Base-by-base conservation (phyloP, 2,888 invertebrate species). In the Diarsia dahlii region DNA sequence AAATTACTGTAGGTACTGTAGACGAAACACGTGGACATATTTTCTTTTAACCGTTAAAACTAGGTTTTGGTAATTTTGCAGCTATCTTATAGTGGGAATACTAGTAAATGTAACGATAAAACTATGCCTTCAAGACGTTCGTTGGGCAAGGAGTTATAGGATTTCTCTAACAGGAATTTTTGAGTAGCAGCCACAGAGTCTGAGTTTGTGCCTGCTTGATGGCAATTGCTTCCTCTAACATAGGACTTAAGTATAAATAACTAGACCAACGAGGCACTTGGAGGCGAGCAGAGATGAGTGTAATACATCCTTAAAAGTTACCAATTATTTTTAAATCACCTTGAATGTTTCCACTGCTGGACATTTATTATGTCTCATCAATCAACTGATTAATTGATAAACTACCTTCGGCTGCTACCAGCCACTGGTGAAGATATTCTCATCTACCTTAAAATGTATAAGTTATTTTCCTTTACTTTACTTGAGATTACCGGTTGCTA, bases 11-110 rank as follows among this genome's bases (percentile, higher is more conserved):
- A 39, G 39, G 6, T 70, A 23, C 6, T 52, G 20, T 54, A 60
- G 45, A 46, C 3, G 58, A 20, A 23, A 67, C 34, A 67, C 52
- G 68, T 48, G 15, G 15, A 28, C 15, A 9, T 15, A 48, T 56
- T 78, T 15, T 78, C 34, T 76, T 54, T 28, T 34, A 77, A 58
- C 1, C 58, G 34, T 34, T 34, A 60, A 28, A 28, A 52, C 56
- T 0, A 15, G 28, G 45, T 56, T 39, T 45, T 23, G 23, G 6
- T 50, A 28, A 28, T 50, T 50, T 20, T 12, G 3, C 46, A 46
- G 15, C 15, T 15, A 5, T 45, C 6, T 20, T 13, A 15, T 62
- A 6, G n/a, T 15, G 10, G 12, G 63, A 34, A 46, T 34, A 63
- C 52, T 10, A 46, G 15, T 10, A 18, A 3, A 45, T 23, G 10